Evolutionary conservation across 2,888 invertebrate species (phyloP).

Genomic region (Caenorhabditis afra): DNA sequence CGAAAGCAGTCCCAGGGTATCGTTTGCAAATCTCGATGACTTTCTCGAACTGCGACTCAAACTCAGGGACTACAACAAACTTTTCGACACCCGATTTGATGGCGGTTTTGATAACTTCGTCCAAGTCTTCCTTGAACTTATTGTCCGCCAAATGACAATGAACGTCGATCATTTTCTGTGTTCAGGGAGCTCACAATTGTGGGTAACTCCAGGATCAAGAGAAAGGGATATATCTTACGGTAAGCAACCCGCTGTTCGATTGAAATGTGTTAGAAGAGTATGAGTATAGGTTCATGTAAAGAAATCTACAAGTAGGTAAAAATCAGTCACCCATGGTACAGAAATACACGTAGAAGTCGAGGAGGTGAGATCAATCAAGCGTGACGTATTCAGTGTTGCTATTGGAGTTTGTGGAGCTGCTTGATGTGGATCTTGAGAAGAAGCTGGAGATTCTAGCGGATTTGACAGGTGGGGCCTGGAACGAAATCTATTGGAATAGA

Average conservation of each 20-base stretch:
- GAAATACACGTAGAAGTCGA: not conserved
- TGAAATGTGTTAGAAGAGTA: no score
- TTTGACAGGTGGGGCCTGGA: constrained; percentile 14
- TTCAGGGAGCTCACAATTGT: not conserved
- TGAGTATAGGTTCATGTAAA: no score
- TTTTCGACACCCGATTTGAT: constrained; percentile 68
- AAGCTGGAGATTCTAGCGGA: constrained; percentile 34
- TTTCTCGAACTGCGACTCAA: constrained; percentile 70
- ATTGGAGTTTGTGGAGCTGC: not conserved
- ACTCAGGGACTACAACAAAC: constrained; percentile 77
- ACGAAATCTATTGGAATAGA: no score
- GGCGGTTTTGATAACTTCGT: constrained; percentile 70
- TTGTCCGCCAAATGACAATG: constrained; percentile 78
- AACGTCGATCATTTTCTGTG: constrained; percentile 74
- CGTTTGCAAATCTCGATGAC: constrained; percentile 69
- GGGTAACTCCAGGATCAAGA: no score
- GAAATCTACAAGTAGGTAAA: no score
- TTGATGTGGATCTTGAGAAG: constrained; percentile 24
- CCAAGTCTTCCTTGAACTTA: constrained; percentile 73
- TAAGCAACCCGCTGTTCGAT: no score
- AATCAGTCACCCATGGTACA: no score
- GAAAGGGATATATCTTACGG: not conserved
- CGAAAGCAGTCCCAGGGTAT: constrained; percentile 71
- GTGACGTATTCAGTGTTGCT: constrained; percentile 3
- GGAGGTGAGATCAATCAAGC: constrained; percentile 19